Base-by-base conservation (phyloP, 1,140 invertebrate species). In the Periplaneta americana region DNA sequence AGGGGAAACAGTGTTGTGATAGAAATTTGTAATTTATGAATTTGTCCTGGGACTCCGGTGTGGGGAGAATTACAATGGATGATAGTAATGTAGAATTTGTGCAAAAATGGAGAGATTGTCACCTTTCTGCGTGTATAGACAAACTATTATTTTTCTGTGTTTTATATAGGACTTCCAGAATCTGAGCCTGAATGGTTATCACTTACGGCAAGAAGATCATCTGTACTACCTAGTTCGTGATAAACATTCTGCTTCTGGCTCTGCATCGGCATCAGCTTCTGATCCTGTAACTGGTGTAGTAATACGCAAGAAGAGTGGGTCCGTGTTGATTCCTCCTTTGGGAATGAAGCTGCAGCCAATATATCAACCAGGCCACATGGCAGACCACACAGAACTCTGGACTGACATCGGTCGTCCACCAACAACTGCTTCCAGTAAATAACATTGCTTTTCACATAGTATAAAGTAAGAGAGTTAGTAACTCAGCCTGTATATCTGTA, bases 161-260 rank as follows among this genome's bases (percentile, higher is more conserved):
- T 75, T 75, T 28, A 31, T 34, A 18, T 82, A 93, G 90, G 92
- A 94, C 84, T 92, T 95, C 84, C 89, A 91, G 79, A 90, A 90
- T 82, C 87, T 94, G 79, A 87, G 87, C 75, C 87, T 94, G 28
- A 89, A 90, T 81, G 89, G 90, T 2, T 95, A 94, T 86, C 90
- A 89, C 79, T 87, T 95, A 13, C 88, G 88, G 15, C 89, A 92
- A 86, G 90, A 92, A 83, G 90, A 89, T 0, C 88, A 88, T 75
- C 90, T 90, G 78, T 95, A 94, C 87, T 95, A 93, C 86, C 87
- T 95, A 48, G 88, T 91, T 0, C 90, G 90, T 84, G 87, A 87
- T 83, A 32, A 81, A 39, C 74, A n/a, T 66, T 66, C 39, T 48
- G 37, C 37, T 4, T 17, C 39, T 15, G 39, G 17, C 4, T 48